Percentiles rank a stretch among this genome's conserved stretches.
These are phyloP conservation scores for Sinonovacula constricta DNA, from an alignment of 1,140 invertebrate species.

Conservation along the genomic window DNA sequence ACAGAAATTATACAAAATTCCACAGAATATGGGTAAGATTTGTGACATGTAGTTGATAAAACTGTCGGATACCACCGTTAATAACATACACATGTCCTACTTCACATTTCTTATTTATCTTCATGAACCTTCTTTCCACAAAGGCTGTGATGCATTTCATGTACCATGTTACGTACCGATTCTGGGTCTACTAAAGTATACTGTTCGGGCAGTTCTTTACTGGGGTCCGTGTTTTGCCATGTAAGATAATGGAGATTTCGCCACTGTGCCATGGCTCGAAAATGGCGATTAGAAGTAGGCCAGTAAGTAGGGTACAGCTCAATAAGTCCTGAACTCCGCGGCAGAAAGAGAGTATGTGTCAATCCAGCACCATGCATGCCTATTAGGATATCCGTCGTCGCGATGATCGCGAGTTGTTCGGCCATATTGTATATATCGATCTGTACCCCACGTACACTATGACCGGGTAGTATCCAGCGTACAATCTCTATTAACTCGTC, in stretches of 20 bases:
- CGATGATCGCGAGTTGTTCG: constrained; percentile 65
- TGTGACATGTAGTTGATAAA: too few relatives aligned
- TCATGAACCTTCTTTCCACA: too few relatives aligned
- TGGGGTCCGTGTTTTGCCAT: constrained; percentile 67
- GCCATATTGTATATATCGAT: constrained; percentile 66
- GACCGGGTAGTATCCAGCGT: constrained; percentile 30
- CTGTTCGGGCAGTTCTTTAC: constrained; percentile 60
- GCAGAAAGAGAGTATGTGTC: constrained; percentile 95
- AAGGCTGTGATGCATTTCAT: constrained; percentile 14
- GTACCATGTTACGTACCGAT: constrained; percentile 1
- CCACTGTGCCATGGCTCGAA: constrained; percentile 72
- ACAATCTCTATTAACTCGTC: constrained; percentile 57
- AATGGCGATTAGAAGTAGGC: constrained; percentile 66
- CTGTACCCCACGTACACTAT: constrained; percentile 65
- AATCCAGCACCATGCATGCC: constrained; percentile 98
- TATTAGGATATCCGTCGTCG: constrained; percentile 93
- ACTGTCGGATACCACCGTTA: too few relatives aligned
- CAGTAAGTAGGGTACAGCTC: constrained; percentile 86
- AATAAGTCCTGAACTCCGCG: constrained; percentile 95
- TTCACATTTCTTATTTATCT: too few relatives aligned
- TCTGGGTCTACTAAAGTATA: constrained; percentile 52
- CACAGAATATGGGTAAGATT: too few relatives aligned
- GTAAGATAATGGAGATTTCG: constrained; percentile 66
- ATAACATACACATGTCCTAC: too few relatives aligned
- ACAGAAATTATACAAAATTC: too few relatives aligned